Base-by-base conservation (phyloP, 2,888 invertebrate genomes). In the Pandemis heparana region DNA sequence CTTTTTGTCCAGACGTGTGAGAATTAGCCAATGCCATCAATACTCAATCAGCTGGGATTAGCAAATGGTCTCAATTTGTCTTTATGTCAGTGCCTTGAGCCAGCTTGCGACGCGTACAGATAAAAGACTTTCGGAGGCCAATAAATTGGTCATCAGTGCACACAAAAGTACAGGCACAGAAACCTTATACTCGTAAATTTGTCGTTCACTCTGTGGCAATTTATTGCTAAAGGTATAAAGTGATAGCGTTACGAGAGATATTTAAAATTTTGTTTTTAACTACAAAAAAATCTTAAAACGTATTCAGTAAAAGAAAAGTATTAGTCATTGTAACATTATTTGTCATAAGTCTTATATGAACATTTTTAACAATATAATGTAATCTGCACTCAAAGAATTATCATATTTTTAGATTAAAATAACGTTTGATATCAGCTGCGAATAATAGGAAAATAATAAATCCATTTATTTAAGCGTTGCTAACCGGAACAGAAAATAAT, bases 11-110 rank as follows among this genome's bases (percentile, higher is more conserved):
- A n/a, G 10, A 71, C 59, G 63, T 71, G 75, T 68, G 70, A 56
- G 79, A 79, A 83, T 84, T 84, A 83, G 78, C 76, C 66, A 70
- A 74, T 75, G 73, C 75, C 80, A 81, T 85, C 82, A 82, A 79
- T 80, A 77, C 77, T 65, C 80, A 81, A 84, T 82, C 82, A 84
- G 79, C 81, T 77, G 75, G 81, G 85, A 84, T 86, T 85, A 85
- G 80, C 67, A 75, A 80, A 81, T 80, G 80, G 78, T 78, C 78
- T 75, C 83, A 81, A 86, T 85, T 86, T 86, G 82, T 86, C 85
- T 85, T 81, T 79, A 76, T 81, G 83, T 80, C 84, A 76, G 75
- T 68, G 70, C 76, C 77, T 79, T 82, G 82, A 73, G 73, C 75
- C 75, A 75, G 75, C 65, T 75, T 73, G 68, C 82, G 80, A 78